Evolutionary conservation across 2,113 vertebrate genomes (phyloP).

Genomic region (Gadus chalcogrammus): DNA sequence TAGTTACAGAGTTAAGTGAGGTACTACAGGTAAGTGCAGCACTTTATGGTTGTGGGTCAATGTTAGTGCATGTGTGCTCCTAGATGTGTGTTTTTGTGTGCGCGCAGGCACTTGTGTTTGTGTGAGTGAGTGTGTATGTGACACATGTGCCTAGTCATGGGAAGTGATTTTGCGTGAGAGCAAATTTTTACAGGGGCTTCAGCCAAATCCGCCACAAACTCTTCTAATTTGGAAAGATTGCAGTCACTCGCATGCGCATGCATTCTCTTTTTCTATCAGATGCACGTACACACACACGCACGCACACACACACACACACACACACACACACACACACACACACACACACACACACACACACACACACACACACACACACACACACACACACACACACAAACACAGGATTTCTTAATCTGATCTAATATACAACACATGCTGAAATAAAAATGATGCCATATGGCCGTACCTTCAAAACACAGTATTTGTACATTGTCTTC

Average conservation of each 20-base stretch:
- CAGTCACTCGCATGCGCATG: conserved; percentile 38
- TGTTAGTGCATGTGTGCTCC: conserved; percentile 31
- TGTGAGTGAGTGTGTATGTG: conserved; percentile 21
- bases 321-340: not conserved
- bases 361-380: conserved; percentile 13
- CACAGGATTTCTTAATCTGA: conserved; percentile 24
- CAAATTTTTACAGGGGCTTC: conserved; percentile 67
- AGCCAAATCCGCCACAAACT: conserved; percentile 67
- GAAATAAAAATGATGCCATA: conserved; percentile 27
- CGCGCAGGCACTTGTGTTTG: conserved; percentile 4
- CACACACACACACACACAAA: conserved; percentile 1
- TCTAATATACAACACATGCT: conserved; percentile 57
- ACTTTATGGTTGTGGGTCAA: conserved; percentile 28
- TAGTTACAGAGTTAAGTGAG: conserved; percentile 50
- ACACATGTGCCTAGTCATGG: conserved; percentile 60
- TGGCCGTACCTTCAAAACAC: conserved; percentile 6
- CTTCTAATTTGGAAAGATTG: conserved; percentile 60
- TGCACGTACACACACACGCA: conserved; percentile 7
- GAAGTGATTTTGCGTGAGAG: conserved; percentile 72
- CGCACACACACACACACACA: conserved; percentile 13
- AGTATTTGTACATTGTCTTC: conserved; percentile 19
- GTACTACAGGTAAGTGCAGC: conserved; percentile 22
- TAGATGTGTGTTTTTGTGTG: conserved; percentile 17
- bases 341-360: conserved; percentile 16
- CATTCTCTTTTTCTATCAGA: not conserved